Percentiles rank a stretch among this genome's conserved stretches.
These are phyloP conservation scores for Malurus cyaneus DNA, from an alignment of 2,113 vertebrate genomes.

Conservation along the genomic window DNA sequence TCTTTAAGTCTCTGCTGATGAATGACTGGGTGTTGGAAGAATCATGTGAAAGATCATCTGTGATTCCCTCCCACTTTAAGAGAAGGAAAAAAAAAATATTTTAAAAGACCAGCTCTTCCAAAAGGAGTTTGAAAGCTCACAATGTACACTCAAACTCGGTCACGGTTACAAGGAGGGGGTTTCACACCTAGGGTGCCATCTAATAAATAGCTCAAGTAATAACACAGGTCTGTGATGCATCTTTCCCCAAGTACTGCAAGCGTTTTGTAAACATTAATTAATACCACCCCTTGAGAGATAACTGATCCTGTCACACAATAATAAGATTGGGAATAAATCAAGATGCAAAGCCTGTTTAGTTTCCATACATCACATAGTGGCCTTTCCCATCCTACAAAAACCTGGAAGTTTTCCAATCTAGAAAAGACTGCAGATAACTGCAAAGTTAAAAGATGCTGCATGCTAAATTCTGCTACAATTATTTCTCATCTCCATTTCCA, in stretches of 20 bases:
- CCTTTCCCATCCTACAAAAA: not conserved
- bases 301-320: not conserved
- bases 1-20: conserved; percentile 81
- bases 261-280: conserved; percentile 37
- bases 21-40: conserved; percentile 75
- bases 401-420: not conserved
- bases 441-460: not conserved
- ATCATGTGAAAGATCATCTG: conserved; percentile 74
- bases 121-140: not conserved
- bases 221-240: not conserved
- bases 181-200: not conserved
- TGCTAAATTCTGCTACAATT: not conserved
- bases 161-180: not conserved
- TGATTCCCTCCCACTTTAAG: conserved; percentile 56
- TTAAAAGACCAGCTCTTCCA: conserved; percentile 28
- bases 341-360: not conserved
- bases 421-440: not conserved
- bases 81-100: not conserved
- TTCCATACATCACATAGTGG: not conserved
- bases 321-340: conserved; percentile 13
- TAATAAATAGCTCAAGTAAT: conserved; percentile 8
- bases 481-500: not conserved
- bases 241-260: conserved; percentile 5
- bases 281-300: conserved; percentile 16
- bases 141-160: not conserved